Conservation (phyloP, 2,797 vertebrate genomes). For the Gila robusta region DNA sequence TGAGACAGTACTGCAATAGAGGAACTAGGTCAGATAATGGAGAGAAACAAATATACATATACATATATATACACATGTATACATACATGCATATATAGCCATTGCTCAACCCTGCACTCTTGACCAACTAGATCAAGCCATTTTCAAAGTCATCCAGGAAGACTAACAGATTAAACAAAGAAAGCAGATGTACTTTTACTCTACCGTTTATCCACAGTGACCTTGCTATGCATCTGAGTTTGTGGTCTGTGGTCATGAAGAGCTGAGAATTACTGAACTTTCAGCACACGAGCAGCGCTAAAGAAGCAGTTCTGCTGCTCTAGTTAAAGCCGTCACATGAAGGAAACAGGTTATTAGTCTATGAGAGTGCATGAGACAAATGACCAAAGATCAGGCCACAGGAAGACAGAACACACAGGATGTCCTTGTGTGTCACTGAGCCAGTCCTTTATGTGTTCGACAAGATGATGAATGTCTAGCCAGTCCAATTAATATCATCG, state of each 20-base stretch:
- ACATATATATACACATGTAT: too few species aligned
- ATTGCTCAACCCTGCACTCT: neutral
- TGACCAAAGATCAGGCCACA: neutral
- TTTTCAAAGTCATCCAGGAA: neutral
- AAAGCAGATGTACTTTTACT: neutral
- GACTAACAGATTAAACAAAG: neutral
- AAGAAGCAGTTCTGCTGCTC: neutral
- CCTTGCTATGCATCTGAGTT: neutral
- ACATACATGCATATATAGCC: too few species aligned
- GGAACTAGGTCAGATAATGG: neutral
- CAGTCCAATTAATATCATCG: conserved; percentile 28
- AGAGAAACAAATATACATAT: too few species aligned
- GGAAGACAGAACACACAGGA: neutral
- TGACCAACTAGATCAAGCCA: neutral
- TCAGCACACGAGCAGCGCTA: neutral
- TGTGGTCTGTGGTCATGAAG: neutral
- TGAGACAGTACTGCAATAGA: neutral
- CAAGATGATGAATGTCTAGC: conserved; percentile 38
- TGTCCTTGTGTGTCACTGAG: conserved; percentile 18
- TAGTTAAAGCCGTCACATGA: neutral
- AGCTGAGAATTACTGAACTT: neutral
- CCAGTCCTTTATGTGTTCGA: neutral
- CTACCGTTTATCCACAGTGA: neutral
- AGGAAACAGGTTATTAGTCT: conserved; percentile 1
- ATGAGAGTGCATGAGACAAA: neutral